Base-by-base conservation (phyloP, 1,140 invertebrate species). In the Drosophila ercepeae region DNA sequence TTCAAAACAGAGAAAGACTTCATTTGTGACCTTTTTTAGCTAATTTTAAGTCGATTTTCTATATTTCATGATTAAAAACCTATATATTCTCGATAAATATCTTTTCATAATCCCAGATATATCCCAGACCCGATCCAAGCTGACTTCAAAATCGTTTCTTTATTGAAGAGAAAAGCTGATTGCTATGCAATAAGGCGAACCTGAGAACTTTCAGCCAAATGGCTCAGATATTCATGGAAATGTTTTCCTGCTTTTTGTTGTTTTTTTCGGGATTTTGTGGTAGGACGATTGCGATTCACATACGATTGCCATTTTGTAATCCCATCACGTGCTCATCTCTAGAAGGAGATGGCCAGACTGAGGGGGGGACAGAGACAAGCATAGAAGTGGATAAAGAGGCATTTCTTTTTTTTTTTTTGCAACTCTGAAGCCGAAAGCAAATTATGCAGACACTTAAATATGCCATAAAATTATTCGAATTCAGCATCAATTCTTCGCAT, bases 401-500 rank as follows among this genome's bases (percentile, higher is more conserved):
- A 53, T 27, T 51, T 55, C 49, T 46, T 41, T 23, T 39, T 42
- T 51, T 16, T 54, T 48, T 42, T 39, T 65, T 51, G 51, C 57
- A 32, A 57, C 34, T 57, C 52, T 25, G 50, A 64, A 49, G 46
- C 57, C 58, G 50, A 73, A 58, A 77, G 53, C 79, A 86, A 75
- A 76, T 84, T 88, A 81, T 81, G 76, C 82, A 81, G 76, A 67
- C 81, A 76, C 72, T 86, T 77, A 88, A 86, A 76, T 88, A 81
- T 88, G 82, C 73, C 81, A 88, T 88, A 65, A 81, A 86, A 82
- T 86, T 86, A 88, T 86, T 88, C 53, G 63, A 76, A 73, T 88
- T 77, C 73, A 70, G 76, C 73, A 81, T 64, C 73, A 77, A 86
- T 81, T 75, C 61, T 75, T 74, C 41, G 53, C 61, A 75, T 68